These are phyloP conservation scores for Syndactyla subalaris DNA, from an alignment of 2,797 vertebrate species.

Conservation along the genomic window DNA sequence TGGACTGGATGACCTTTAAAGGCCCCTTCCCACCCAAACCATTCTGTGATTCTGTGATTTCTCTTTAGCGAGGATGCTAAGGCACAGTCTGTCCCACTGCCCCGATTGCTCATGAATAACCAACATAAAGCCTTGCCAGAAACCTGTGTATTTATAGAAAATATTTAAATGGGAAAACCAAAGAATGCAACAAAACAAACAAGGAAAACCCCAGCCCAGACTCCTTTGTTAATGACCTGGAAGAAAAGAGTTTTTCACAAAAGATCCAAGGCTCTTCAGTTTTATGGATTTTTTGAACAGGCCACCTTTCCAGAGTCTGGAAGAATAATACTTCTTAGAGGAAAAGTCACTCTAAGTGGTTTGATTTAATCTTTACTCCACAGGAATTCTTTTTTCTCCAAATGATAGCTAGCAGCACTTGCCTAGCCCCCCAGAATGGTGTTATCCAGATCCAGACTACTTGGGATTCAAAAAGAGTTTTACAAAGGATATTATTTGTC, in stretches of 20 bases:
- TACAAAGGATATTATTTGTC: background rate
- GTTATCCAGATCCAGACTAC: background rate
- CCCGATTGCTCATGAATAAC: background rate
- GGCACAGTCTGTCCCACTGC: background rate
- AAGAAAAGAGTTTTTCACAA: background rate
- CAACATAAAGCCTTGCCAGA: background rate
- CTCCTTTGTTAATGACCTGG: background rate
- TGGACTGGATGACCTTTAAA: background rate
- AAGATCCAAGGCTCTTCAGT: background rate
- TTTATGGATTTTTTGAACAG: background rate
- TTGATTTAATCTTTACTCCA: background rate
- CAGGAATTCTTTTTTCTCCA: background rate
- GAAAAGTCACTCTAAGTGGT: background rate
- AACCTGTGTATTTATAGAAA: background rate
- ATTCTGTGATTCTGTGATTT: fast-evolving
- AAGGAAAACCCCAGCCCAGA: fast-evolving
- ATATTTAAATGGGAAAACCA: background rate
- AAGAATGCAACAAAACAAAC: background rate
- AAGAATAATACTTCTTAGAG: background rate
- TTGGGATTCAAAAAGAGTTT: background rate
- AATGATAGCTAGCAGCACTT: background rate
- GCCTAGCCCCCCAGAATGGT: background rate
- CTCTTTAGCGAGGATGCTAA: background rate
- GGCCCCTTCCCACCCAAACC: background rate
- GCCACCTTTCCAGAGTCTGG: background rate